Conservation (phyloP, 2,888 invertebrate species). For the Drosophila siamana region DNA sequence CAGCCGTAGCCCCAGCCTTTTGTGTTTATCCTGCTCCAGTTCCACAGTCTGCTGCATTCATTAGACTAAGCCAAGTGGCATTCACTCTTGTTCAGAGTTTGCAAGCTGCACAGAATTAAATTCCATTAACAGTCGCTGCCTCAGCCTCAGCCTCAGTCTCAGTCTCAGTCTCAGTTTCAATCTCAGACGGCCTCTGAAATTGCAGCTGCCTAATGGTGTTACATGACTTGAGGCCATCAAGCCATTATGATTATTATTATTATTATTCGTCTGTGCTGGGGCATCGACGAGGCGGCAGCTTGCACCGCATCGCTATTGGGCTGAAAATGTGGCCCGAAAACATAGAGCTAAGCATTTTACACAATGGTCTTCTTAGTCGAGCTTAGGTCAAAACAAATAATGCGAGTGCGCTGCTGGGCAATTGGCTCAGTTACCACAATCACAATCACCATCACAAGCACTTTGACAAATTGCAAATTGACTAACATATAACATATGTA, state of each 20-base stretch:
- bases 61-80: conserved; percentile 76
- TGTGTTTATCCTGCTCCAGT: conserved; percentile 72
- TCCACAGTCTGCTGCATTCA: conserved; percentile 79
- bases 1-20: conserved; percentile 44
- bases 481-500: conserved; percentile 11
- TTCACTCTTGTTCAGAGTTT: conserved; percentile 30
- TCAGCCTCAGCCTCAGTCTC: conserved; percentile 22
- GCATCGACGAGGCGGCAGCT: background rate
- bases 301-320: conserved; percentile 19
- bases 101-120: conserved; percentile 56
- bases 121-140: conserved; percentile 64
- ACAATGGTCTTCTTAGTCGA: conserved; percentile 30
- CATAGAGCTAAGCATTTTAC: conserved; percentile 30
- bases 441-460: conserved; percentile 7
- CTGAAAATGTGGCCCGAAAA: conserved; percentile 18
- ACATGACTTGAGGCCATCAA: conserved; percentile 64
- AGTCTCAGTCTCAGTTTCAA: conserved; percentile 6
- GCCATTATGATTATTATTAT: conserved; percentile 50
- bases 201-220: conserved; percentile 64
- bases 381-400: conserved; percentile 27
- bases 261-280: conserved; percentile 43
- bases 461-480: conserved; percentile 48
- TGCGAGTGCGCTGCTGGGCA: conserved; percentile 26
- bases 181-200: conserved; percentile 14
- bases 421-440: conserved; percentile 32